These are phyloP conservation scores for Druon quercuslanigerum DNA, from an alignment of 1,140 invertebrate species.

Conservation along the genomic window DNA sequence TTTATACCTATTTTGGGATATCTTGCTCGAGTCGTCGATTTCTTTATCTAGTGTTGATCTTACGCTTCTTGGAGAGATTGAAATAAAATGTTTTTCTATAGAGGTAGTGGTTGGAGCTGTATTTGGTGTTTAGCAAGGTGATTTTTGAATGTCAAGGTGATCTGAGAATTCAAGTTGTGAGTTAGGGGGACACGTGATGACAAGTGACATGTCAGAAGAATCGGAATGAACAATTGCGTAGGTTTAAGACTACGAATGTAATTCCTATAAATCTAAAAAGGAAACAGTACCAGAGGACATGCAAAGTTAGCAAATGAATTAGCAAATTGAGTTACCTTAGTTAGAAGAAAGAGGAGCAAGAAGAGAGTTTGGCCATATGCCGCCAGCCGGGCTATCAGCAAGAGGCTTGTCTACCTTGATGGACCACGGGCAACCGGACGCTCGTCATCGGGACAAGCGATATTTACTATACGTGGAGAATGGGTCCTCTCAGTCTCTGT, in stretches of 20 bases:
- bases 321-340: background rate
- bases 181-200: too few relatives aligned
- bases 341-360: conserved; percentile 30
- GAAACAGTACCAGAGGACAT: background rate
- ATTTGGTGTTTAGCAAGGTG: too few relatives aligned
- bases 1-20: background rate
- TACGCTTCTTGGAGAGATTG: too few relatives aligned
- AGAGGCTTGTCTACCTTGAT: conserved; percentile 75
- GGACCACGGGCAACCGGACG: conserved; percentile 75
- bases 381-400: conserved; percentile 73
- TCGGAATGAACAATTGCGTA: background rate
- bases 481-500: conserved; percentile 68
- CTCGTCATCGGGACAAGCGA: conserved; percentile 75
- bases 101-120: too few relatives aligned
- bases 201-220: background rate
- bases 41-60: too few relatives aligned
- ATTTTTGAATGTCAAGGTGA: too few relatives aligned
- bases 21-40: background rate
- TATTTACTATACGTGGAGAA: conserved; percentile 72
- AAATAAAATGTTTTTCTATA: too few relatives aligned
- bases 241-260: background rate
- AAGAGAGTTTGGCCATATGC: conserved; percentile 70
- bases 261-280: background rate
- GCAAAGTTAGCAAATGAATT: background rate
- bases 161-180: too few relatives aligned